Evolutionary conservation across 2,797 vertebrate species (phyloP).

Genomic region (Dermochelys coriacea): DNA sequence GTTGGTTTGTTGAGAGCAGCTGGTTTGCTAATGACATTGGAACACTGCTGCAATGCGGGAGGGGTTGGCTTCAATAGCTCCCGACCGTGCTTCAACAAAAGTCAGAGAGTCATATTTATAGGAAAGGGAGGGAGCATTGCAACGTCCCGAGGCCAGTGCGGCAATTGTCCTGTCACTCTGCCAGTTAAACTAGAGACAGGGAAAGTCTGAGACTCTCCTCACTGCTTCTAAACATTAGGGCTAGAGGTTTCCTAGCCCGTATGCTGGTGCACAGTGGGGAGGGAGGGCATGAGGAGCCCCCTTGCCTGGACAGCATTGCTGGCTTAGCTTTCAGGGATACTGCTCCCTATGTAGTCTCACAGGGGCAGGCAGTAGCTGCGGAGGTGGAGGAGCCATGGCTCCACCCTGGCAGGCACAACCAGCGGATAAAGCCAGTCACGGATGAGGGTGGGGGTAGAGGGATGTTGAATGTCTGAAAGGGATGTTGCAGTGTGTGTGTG

Average conservation of each 20-base stretch:
- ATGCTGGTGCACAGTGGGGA: neutral
- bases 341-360: neutral
- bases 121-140: neutral
- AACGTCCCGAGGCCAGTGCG: neutral
- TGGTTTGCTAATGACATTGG: conserved; percentile 23
- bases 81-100: neutral
- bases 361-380: neutral
- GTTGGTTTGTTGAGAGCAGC: conserved; percentile 43
- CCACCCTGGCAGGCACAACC: neutral
- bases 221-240: neutral
- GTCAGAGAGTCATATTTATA: neutral
- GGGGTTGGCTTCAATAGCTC: neutral
- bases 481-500: too few relatives aligned
- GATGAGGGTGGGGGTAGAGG: neutral
- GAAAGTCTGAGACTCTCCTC: neutral
- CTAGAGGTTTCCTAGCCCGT: neutral
- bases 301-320: neutral
- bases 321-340: neutral
- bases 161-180: neutral
- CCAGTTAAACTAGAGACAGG: neutral
- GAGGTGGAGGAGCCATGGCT: neutral
- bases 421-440: neutral
- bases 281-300: neutral
- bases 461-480: neutral
- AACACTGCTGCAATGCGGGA: neutral